Base-by-base conservation (phyloP, 2,797 vertebrate species). In the Galago senegalensis region DNA sequence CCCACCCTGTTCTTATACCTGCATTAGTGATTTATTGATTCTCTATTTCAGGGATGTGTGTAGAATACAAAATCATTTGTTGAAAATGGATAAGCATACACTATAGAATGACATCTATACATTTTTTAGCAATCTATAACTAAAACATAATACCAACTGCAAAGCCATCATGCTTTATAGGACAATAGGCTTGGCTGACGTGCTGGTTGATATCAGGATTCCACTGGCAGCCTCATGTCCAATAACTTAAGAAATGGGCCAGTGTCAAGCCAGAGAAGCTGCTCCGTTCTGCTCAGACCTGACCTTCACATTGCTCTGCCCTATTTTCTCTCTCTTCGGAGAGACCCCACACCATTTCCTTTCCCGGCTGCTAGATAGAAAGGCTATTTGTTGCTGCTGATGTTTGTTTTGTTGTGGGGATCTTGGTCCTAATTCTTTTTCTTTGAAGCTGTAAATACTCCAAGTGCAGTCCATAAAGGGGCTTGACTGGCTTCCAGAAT, bases 371-470 rank as follows among this genome's bases (percentile, higher is more conserved):
- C 40, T 91, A 8, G 40, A 60, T 61, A 49, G 58, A 69, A 84
- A 61, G 83, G 29, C 49, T 95, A 43, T 87, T 93, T 96, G 86
- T 91, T 87, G 67, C 7, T 63, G 37, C 37, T 65, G 63, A 16
- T 61, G 58, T 93, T 91, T 58, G 73, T 95, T 95, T 98, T 91
- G 72, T 96, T 97, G 60, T 72, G 49, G 79, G 61, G 43, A 75
- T 93, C 91, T 87, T 85, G 87, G 83, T 91, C 49, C 80, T 75
- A 81, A 91, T 95, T 94, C 63, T 76, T 93, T 93, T 77, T 60
- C 87, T 92, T 85, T 97, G n/a, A 92, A 69, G 94, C 81, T 96
- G 89, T 96, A 96, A 96, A 96, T 93, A 76, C 63, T 94, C 77
- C 73, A 93, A 95, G 84, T 83, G 25, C 80, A 87, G 72, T 63